phyloP scores from a whole-genome alignment of 2,888 invertebrate species.

The Petrophora chlorosata region DNA sequence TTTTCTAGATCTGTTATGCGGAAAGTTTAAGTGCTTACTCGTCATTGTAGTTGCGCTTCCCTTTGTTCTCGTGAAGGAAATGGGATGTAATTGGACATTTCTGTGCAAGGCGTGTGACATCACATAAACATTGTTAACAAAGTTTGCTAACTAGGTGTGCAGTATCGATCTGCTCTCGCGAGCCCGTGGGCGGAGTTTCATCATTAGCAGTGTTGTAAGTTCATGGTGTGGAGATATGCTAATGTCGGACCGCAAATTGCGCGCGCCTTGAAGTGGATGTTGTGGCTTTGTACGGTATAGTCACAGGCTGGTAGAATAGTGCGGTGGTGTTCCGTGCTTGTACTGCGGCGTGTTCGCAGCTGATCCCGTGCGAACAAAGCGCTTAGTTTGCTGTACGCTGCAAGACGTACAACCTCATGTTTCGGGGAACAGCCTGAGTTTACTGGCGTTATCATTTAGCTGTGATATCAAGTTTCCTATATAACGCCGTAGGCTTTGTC shows the following conservation, averaged over 20 bases:
- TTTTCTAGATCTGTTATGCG: conserved; percentile 16
- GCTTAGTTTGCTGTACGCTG: conserved; percentile 19
- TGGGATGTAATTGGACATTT: conserved; percentile 13
- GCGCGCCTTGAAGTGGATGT: conserved; percentile 43
- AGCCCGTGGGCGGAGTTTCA: conserved; percentile 33
- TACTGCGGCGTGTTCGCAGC: conserved; percentile 7
- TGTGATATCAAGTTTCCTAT: no score
- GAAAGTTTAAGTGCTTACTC: conserved; percentile 8
- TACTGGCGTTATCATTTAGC: background rate
- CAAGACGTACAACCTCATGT: conserved; percentile 10
- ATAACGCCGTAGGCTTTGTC: no score
- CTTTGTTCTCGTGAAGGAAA: conserved; percentile 9
- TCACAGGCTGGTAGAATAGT: background rate
- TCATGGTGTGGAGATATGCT: conserved; percentile 56
- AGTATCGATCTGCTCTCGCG: conserved; percentile 32
- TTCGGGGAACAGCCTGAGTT: background rate
- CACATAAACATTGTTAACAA: conserved; percentile 29
- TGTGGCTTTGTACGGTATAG: conserved; percentile 42
- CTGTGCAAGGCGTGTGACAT: conserved; percentile 13
- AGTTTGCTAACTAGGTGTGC: conserved; percentile 39
- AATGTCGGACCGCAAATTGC: conserved; percentile 61
- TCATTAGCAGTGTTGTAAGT: conserved; percentile 51
- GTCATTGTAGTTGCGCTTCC: conserved; percentile 1
- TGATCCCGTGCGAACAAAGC: conserved; percentile 29
- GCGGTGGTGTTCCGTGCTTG: conserved; percentile 7